phyloP scores from a whole-genome alignment of 2,888 invertebrate species.

The Papilio gigon region DNA sequence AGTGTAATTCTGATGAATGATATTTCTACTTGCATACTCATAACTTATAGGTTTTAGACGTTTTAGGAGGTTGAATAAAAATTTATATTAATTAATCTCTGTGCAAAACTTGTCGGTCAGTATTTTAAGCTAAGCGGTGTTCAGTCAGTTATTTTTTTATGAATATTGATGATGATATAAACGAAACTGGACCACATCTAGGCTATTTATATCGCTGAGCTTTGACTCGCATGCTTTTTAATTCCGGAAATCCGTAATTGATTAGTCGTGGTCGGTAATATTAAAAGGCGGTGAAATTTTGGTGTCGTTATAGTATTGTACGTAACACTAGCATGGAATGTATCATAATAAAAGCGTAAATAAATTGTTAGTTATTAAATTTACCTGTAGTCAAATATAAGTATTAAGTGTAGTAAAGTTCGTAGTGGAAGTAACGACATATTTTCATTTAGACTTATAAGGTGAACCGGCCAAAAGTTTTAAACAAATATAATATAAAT shows the following conservation, averaged over 20 bases:
- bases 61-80: too few species aligned
- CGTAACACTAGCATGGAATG: background rate
- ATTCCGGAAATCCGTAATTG: conserved; percentile 32
- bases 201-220: conserved; percentile 11
- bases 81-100: too few species aligned
- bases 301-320: background rate
- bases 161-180: background rate
- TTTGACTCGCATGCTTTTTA: conserved; percentile 33
- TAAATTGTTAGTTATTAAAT: background rate
- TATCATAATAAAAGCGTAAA: background rate
- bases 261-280: conserved; percentile 18
- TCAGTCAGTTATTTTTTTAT: background rate
- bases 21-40: too few species aligned
- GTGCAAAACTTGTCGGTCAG: too few species aligned
- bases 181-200: background rate
- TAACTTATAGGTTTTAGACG: too few species aligned
- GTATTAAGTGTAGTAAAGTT: background rate
- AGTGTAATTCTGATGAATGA: too few species aligned
- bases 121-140: too few species aligned
- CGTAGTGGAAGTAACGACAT: background rate
- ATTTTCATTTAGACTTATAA: too few species aligned
- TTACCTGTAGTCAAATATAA: background rate
- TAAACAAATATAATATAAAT: too few species aligned
- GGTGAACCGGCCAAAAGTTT: too few species aligned
- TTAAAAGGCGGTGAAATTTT: conserved; percentile 2